These are phyloP conservation scores for Acanthurus lineatus DNA, from an alignment of 2,797 vertebrate species.

Conservation along the genomic window DNA sequence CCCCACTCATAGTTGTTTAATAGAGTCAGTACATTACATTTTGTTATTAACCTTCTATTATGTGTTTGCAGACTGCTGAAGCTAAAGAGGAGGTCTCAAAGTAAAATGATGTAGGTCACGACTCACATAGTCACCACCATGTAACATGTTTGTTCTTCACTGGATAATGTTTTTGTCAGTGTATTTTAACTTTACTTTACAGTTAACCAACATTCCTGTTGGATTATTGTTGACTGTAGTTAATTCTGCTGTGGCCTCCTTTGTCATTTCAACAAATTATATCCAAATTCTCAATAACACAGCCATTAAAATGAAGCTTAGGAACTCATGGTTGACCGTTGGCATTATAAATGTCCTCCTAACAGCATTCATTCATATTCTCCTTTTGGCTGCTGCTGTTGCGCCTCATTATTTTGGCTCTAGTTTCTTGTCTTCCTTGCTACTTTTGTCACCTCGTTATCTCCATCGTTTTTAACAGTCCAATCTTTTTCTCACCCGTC, in stretches of 20 bases:
- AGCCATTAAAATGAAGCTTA: background rate
- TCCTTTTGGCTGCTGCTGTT: background rate
- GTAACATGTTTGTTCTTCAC: background rate
- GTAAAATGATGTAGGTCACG: background rate
- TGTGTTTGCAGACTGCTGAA: no score
- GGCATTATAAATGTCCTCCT: background rate
- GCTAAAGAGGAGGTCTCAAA: background rate
- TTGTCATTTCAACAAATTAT: background rate
- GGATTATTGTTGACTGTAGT: background rate
- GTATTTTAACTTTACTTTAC: background rate
- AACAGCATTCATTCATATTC: background rate
- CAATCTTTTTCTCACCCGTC: constrained; percentile 3
- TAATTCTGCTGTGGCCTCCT: background rate
- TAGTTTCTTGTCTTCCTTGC: background rate
- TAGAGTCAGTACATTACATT: no score
- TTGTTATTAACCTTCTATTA: no score
- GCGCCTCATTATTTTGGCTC: background rate
- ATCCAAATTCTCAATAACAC: background rate
- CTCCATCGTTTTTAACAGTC: background rate
- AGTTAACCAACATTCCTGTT: background rate
- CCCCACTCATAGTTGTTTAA: no score
- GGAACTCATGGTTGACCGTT: background rate
- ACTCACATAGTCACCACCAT: background rate
- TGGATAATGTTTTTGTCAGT: no score
- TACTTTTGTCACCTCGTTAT: constrained; percentile 19